Conservation (phyloP, 2,797 vertebrate species). For the Micrastur ruficollis region DNA sequence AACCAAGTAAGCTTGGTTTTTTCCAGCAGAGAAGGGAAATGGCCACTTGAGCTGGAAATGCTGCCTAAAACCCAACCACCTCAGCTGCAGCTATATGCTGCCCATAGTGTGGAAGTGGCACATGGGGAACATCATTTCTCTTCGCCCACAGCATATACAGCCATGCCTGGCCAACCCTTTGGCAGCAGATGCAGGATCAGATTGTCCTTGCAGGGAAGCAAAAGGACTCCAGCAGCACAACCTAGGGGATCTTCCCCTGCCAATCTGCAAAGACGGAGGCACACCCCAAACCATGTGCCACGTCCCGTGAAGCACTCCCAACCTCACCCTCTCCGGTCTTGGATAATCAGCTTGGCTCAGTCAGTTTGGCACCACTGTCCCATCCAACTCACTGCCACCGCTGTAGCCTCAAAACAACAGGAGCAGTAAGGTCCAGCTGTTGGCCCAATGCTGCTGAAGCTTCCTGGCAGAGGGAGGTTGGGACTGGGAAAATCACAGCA, state of each 20-base stretch:
- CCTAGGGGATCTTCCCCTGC: accelerated
- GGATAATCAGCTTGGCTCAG: not conserved
- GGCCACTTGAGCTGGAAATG: not conserved
- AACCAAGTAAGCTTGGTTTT: not conserved
- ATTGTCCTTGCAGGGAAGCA: not conserved
- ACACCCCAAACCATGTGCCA: not conserved
- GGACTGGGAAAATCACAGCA: not conserved
- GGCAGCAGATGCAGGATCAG: not conserved
- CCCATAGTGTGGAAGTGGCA: not conserved
- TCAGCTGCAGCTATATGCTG: not conserved
- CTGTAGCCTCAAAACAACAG: not conserved
- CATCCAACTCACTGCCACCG: not conserved
- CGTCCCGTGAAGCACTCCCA: not conserved
- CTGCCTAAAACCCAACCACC: not conserved
- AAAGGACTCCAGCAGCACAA: not conserved
- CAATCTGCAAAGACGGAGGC: not conserved
- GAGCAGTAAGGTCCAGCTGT: not conserved
- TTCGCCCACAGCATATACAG: not conserved
- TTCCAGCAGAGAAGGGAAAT: not conserved
- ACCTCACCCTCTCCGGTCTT: not conserved
- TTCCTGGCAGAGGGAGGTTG: not conserved
- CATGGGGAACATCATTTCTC: not conserved
- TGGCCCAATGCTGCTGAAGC: not conserved
- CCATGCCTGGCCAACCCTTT: not conserved
- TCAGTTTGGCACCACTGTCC: not conserved